Base-by-base conservation (phyloP, 2,888 invertebrate genomes). In the Perizoma affinitatum region DNA sequence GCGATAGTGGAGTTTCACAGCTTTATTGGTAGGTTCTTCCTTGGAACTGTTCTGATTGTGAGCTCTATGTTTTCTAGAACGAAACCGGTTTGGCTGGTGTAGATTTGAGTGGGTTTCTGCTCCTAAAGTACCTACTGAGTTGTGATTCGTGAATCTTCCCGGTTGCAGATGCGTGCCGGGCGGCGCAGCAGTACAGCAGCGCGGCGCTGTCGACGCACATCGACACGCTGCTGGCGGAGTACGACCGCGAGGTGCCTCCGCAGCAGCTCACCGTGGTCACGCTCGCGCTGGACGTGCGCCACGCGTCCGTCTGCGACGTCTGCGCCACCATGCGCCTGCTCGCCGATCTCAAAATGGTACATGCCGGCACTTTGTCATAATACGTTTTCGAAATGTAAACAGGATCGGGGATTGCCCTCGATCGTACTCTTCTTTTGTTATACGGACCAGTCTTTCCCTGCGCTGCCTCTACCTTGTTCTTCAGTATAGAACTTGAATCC, bases 281-380 rank as follows among this genome's bases (percentile, higher is more conserved):
- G 35, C 83, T 96, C 47, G 91, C 92, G 36, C 78, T 96, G 38
- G 92, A 93, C 61, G 84, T 95, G 57, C 86, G 92, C 54, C 96
- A 96, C 76, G 90, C 96, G 40, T 93, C 95, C 69, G 80, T 96
- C 78, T 93, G 95, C 75, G 96, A 96, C 76, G 76, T 87, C 11
- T 91, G 93, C 72, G 94, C 95, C 6, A 89, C 94, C 54, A 88
- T 96, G 66, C 76, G 81, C 9, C 65, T 90, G 62, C 74, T 90
- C 8, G 88, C 84, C 0, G 86, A 87, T 42, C 69, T 96, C 5
- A 89, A 84, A 66, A 84, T 96, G 92, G 96, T 96, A 43, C 11
- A 84, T 67, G 58, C 22, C 5, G 5, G 6, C 9, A 7, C 43
- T 38, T 7, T 7, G 38, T 38, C 1, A 38, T 38, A 38, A 38